Conservation (phyloP, 2,888 invertebrate species). For the Chouioia cunea region DNA sequence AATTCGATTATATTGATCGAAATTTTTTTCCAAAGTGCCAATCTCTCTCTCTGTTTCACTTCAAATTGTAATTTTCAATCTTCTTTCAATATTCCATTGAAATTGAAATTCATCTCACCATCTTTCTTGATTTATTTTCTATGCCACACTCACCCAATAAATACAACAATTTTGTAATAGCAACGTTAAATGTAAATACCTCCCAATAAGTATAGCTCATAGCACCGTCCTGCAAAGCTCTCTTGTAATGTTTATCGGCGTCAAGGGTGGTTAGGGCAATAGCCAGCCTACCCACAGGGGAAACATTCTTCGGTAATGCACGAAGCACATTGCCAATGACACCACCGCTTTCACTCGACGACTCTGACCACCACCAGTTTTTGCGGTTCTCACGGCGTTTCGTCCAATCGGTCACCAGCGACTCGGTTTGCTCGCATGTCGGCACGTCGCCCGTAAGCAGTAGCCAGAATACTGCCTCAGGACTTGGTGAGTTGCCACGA, state of each 20-base stretch:
- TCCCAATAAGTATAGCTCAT: slow-evolving; percentile 59
- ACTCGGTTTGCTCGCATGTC: slow-evolving; percentile 59
- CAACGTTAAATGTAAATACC: slow-evolving; percentile 46
- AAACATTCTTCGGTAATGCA: slow-evolving; percentile 54
- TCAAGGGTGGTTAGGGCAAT: slow-evolving; percentile 57
- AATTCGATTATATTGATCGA: too few species aligned
- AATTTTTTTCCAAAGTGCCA: too few species aligned
- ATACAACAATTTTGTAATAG: slow-evolving; percentile 6
- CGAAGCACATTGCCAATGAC: slow-evolving; percentile 52
- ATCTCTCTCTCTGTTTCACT: too few species aligned
- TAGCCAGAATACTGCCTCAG: slow-evolving; percentile 62
- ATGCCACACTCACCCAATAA: too few species aligned
- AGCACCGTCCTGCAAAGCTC: slow-evolving; percentile 47
- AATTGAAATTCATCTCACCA: not conserved
- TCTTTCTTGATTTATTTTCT: too few species aligned
- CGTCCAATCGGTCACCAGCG: slow-evolving; percentile 59
- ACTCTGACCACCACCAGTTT: slow-evolving; percentile 58
- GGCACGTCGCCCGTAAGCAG: slow-evolving; percentile 62
- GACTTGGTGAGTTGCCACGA: slow-evolving; percentile 58
- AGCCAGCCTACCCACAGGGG: slow-evolving; percentile 56
- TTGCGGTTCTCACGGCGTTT: slow-evolving; percentile 54
- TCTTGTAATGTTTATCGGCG: slow-evolving; percentile 50
- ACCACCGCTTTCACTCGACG: slow-evolving; percentile 51
- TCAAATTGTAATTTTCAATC: too few species aligned
- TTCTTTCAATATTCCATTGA: too few species aligned